Evolutionary conservation across 2,888 invertebrate genomes (phyloP), one percentile per base, ranked within the genome.

Genomic region (Camptogramma bilineatum): DNA sequence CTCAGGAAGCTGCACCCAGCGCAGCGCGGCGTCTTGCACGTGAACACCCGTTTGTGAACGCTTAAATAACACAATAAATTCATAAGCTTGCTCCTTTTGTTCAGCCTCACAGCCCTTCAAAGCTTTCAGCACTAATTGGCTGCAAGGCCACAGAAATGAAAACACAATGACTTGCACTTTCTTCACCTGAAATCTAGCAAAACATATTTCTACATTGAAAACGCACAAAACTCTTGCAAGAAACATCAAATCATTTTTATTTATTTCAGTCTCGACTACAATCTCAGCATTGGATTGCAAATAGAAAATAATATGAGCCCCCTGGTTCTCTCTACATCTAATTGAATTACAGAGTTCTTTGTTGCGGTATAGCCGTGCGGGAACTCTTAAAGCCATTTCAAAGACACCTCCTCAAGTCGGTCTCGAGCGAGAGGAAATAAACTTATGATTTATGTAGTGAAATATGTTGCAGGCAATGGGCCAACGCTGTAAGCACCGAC

Each of bases 61-160:
- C 88, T 89, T 91, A 90, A 89, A 88, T 90, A 89, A 88, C 89
- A 90, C 91, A 89, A 90, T 91, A 90, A 90, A 92, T 92, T 91
- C 86, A 85, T 87, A 87, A 85, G 87, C 83, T 84, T 77, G 69
- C 81, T 79, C 80, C 88, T 85, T 87, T 88, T 90, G 88, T 88
- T 89, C 83, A 77, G 80, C 77, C 78, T 77, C 39, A 56, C 34
- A 56, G 21, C 52, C 42, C 54, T 51, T 77, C 84, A 81, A 78
- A 84, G 85, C 83, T 85, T 85, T 83, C 81, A 80, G 76, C 78
- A 79, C 88, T 92, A 92, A 92, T 92, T 90, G 90, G 55, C 17
- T 13, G 17, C 52, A 55, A 46, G 42, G 44, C 54, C 48, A 4
- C 48, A 50, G n/a, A 53, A 60, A 44, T 47, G 4, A 16, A 39